Percentiles rank a stretch among this genome's conserved stretches.
Conservation (phyloP, 2,888 invertebrate genomes). For the Ellobium chinense region DNA sequence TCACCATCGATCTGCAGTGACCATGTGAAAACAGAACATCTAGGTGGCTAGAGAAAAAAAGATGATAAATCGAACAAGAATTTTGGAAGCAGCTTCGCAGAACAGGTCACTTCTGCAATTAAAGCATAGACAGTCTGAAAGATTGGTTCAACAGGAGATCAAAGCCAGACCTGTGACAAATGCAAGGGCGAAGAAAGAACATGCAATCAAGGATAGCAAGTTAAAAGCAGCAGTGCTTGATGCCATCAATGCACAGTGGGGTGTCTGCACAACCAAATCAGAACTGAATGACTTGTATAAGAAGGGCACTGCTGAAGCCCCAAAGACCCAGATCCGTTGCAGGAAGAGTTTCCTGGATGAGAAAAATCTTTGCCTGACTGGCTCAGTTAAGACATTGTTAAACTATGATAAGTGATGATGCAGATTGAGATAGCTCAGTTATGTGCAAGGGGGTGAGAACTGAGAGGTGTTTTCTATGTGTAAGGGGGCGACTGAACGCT, state of each 20-base stretch:
- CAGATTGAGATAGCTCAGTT: too few relatives aligned
- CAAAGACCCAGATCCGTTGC: background rate
- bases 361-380: background rate
- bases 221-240: background rate
- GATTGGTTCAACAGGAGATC: background rate
- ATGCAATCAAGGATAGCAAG: background rate
- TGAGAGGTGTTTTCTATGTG: background rate
- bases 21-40: slow-evolving; percentile 12
- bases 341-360: background rate
- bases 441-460: too few relatives aligned
- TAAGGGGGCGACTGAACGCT: background rate
- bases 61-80: background rate
- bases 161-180: background rate
- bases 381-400: background rate
- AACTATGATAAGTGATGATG: too few relatives aligned
- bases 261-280: background rate
- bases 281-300: background rate
- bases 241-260: background rate
- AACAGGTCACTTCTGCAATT: background rate
- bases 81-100: background rate
- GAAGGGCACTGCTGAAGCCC: background rate
- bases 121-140: background rate
- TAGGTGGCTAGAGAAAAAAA: background rate
- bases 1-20: background rate
- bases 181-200: background rate